Percentiles rank a stretch among this genome's conserved stretches.
These are phyloP conservation scores for Perodicticus potto DNA, from an alignment of 2,797 vertebrate genomes.

Conservation along the genomic window DNA sequence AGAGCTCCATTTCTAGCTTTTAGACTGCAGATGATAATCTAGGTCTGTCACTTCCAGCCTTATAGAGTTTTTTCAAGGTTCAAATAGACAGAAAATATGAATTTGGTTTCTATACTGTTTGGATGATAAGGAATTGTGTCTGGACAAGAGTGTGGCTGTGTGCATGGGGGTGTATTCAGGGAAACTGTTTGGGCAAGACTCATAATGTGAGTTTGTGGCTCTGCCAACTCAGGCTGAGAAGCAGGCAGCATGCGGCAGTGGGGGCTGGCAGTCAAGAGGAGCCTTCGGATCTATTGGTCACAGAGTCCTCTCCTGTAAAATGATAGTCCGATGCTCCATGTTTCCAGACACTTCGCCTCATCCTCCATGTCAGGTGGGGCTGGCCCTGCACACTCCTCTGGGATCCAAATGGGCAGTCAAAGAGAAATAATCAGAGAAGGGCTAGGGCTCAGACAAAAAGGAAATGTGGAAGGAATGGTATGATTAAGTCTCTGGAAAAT, in stretches of 20 bases:
- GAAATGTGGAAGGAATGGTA: rapidly evolving
- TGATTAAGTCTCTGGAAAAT: not conserved
- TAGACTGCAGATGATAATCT: not conserved
- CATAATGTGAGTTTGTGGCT: not conserved
- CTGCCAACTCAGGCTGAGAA: not conserved
- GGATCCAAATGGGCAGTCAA: not conserved
- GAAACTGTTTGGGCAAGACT: not conserved
- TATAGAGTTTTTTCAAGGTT: not conserved
- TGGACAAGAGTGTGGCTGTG: not conserved
- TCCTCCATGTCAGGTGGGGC: not conserved
- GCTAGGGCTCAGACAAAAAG: not conserved
- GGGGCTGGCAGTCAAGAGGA: not conserved
- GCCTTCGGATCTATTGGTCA: not conserved
- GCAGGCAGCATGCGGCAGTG: not conserved
- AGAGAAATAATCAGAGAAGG: not conserved
- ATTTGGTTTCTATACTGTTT: not conserved
- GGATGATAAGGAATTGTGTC: not conserved
- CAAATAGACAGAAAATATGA: not conserved
- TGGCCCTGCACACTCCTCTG: not conserved
- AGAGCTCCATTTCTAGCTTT: not conserved
- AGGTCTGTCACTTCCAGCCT: not conserved
- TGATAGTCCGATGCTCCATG: not conserved
- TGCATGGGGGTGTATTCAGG: not conserved
- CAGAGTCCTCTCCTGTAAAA: not conserved
- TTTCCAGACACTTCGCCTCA: not conserved